Conservation (phyloP, 2,797 vertebrate genomes). For the Pangasius larnaudii region DNA sequence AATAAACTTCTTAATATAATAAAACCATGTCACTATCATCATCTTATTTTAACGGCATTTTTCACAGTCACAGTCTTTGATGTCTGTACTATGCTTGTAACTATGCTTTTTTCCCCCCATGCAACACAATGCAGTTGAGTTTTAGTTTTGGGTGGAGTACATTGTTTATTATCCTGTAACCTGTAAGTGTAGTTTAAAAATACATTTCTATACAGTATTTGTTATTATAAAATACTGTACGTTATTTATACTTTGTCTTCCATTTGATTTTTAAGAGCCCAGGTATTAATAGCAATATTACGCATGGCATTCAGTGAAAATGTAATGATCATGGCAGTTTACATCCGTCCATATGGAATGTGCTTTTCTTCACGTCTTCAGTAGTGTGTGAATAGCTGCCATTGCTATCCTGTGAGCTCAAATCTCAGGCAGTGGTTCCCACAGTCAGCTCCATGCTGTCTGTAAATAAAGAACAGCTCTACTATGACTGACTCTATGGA, state of each 20-base stretch:
- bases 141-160: not conserved
- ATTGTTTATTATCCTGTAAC: not conserved
- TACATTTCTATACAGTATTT: not conserved
- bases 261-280: not conserved
- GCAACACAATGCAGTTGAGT: not conserved
- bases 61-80: not conserved
- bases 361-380: constrained; percentile 22
- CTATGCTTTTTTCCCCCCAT: not conserved
- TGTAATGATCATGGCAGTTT: not conserved
- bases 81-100: not conserved
- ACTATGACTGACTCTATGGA: constrained; percentile 33
- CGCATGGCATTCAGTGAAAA: not conserved
- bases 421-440: constrained; percentile 27
- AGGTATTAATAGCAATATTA: not conserved
- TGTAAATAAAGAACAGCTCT: constrained; percentile 41
- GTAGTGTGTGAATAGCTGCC: not conserved
- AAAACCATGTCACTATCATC: not conserved
- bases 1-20: not conserved
- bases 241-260: not conserved
- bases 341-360: constrained; percentile 9
- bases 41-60: not conserved
- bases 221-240: not conserved
- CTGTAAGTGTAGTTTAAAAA: not conserved
- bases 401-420: constrained; percentile 14
- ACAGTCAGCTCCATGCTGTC: constrained; percentile 32